Evolutionary conservation across 2,797 vertebrate species (phyloP), one percentile per base, ranked within the genome.

Genomic region (Halcyon leucocephala): DNA sequence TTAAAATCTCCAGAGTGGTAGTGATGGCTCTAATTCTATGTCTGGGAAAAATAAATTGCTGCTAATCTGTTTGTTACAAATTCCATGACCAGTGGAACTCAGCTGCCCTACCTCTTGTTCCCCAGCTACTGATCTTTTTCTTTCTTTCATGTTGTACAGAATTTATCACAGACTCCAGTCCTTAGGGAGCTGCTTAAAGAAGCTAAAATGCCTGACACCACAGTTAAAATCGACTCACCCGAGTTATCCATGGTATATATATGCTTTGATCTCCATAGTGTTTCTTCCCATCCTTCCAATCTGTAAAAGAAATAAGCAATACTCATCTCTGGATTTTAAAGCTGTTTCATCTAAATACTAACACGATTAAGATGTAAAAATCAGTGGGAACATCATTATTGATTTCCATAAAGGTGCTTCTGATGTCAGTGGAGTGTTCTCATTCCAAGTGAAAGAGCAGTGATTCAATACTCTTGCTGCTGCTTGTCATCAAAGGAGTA

Each of bases 161-260:
- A 99, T 97, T 98, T 99, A 64, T 99, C 99, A 48, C 99, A 99
- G 97, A 99, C 99, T 14, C 98, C 98, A 62, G 96, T 98, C 46
- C 97, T 99, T 82, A 98, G 98, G 96, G 98, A 99, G 77, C 98
- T 98, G 64, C 97, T 99, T 55, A 98, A 98, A 92, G 98, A 98
- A 94, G 97, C 99, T 80, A 98, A 98, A 92, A 98, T 98, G 94
- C 97, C 98, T 93, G 98, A 98, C 81, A 97, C 90, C 19, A 98
- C 96, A 54, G 74, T 99, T 54, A 97, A 97, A 94, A 98, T 99
- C 15, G 97, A 98, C 54, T 98, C 98, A 14, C 96, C 89, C 20
- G 97, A 98, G 58, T 95, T 98, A 78, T 97, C 95, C 60, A n/a
- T 90, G 84, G 98, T 98, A 98, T 76, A 93, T 96, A 87, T 42